Evolutionary conservation across 2,888 invertebrate genomes (phyloP).

Genomic region (Chloroclystis v-ata): DNA sequence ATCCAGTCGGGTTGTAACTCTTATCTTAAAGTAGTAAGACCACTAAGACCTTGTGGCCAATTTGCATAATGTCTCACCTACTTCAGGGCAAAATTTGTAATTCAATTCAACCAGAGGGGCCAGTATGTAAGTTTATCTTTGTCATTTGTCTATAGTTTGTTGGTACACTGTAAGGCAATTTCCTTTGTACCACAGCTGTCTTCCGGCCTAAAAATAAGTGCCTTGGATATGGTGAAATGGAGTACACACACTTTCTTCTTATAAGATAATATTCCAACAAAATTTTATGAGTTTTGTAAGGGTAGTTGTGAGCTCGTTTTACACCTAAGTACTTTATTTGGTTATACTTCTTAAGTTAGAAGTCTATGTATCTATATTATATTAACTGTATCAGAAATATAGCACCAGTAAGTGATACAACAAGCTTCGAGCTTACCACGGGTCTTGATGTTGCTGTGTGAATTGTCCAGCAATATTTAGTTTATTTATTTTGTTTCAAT

Average conservation of each 20-base stretch:
- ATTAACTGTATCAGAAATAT: too few relatives aligned
- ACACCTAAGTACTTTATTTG: neutral
- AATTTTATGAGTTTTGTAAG: neutral
- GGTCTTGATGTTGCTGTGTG: too few relatives aligned
- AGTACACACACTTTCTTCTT: neutral
- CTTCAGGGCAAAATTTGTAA: conserved; percentile 45
- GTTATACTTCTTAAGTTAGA: too few relatives aligned
- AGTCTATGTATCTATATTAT: too few relatives aligned
- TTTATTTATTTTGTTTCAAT: too few relatives aligned
- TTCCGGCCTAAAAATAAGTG: conserved; percentile 7
- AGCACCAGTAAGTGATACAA: too few relatives aligned
- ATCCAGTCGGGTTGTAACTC: conserved; percentile 32
- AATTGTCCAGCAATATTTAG: too few relatives aligned
- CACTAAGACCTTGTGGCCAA: conserved; percentile 32
- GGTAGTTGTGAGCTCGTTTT: neutral
- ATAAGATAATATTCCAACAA: neutral
- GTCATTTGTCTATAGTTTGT: conserved; percentile 34
- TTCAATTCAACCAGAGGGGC: conserved; percentile 43
- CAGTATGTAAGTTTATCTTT: conserved; percentile 34
- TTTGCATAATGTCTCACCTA: conserved; percentile 54
- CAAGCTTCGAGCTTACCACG: too few relatives aligned
- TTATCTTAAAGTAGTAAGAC: conserved; percentile 30
- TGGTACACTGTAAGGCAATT: conserved; percentile 29
- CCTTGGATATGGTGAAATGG: conserved; percentile 1
- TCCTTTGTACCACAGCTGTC: conserved; percentile 7